Base-by-base conservation (phyloP, 2,113 vertebrate species). In the Phyllopteryx taeniolatus region DNA sequence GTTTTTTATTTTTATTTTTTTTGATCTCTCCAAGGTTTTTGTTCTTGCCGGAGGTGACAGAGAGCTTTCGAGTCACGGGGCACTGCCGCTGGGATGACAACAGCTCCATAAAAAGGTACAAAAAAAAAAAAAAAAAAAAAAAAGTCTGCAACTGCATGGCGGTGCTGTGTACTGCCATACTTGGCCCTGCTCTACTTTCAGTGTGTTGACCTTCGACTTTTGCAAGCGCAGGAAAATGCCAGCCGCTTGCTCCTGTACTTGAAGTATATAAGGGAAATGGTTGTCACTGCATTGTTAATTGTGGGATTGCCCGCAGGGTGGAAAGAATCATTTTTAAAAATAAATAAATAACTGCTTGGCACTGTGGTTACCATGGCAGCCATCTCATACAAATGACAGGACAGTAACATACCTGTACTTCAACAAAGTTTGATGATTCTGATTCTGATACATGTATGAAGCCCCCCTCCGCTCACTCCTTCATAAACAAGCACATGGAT, bases 361-460 rank as follows among this genome's bases (percentile, higher is more conserved):
- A 74, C 65, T 71, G 87, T 85, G 33, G 35, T 62, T 83, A 68
- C 86, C 74, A 86, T 86, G 84, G 88, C 86, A 85, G 86, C 86
- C 71, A 56, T 56, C 79, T 67, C 35, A 79, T 73, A 77, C 76
- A 39, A 39, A 39, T 39, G 0, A 39, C 35, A 39, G 35, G 3
- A 39, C 35, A 39, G 3, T 39, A 5, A 39, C 2, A 6, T 39
- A 39, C 4, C 35, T 39, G 35, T 39, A 39, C 35, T 5, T 39
- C 4, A 5, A 39, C 35, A 39, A 27, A 1, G 27, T 27, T 27
- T 27, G 27, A 27, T 27, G 27, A 27, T 27, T 27, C 27, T 27
- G 27, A 27, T 27, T 27, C 27, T 27, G 27, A 27, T 27, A 27
- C 1, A 27, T 27, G 35, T 39, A 20, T 19, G 17, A 51, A 19